Base-by-base conservation (phyloP, 2,113 vertebrate species). In the Trematomus loennbergii region DNA sequence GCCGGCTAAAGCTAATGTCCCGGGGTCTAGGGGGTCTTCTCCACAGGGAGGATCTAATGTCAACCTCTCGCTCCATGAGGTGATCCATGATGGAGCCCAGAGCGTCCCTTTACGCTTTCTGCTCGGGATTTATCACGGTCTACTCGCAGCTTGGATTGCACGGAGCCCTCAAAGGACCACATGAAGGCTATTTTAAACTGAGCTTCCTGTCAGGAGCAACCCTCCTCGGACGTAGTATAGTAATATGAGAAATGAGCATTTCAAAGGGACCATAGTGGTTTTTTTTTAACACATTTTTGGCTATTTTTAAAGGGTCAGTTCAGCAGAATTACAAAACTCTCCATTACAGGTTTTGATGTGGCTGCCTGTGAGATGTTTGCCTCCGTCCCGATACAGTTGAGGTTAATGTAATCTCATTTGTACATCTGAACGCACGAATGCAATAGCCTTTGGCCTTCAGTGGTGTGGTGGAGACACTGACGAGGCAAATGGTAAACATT, bases 1-100 rank as follows among this genome's bases (percentile, higher is more conserved):
- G 67, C 68, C 65, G 4, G 46, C 81, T 59, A 82, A 84, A 73
- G 57, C 76, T 84, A 81, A 75, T 59, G 76, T 87, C 71, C 50
- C 55, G 25, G 69, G 55, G 76, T 87, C 84, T 36, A 29, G 29
- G 3, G 71, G 79, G 82, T 84, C 83, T 15, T 60, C 61, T 83
- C 88, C 75, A 9, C 12, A 1, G 89, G 89, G 89, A 88, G 84
- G 75, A 88, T 91, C 87, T 15, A 11, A 12, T 92, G 87, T 90
- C 86, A 73, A 60, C 63, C 55, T 84, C 45, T 49, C 79, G 77
- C 72, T 62, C 72, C 58, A 13, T 4, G 72, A 91, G 68, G 72
- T 74, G 86, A 81, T 86, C 70, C 67, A 54, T 81, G 70, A 82
- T 84, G 83, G 74, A 82, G 73, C 40, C 64, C 53, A 65, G 62